Evolutionary conservation across 2,113 vertebrate genomes (phyloP).

Genomic region (Tachysurus fulvidraco): DNA sequence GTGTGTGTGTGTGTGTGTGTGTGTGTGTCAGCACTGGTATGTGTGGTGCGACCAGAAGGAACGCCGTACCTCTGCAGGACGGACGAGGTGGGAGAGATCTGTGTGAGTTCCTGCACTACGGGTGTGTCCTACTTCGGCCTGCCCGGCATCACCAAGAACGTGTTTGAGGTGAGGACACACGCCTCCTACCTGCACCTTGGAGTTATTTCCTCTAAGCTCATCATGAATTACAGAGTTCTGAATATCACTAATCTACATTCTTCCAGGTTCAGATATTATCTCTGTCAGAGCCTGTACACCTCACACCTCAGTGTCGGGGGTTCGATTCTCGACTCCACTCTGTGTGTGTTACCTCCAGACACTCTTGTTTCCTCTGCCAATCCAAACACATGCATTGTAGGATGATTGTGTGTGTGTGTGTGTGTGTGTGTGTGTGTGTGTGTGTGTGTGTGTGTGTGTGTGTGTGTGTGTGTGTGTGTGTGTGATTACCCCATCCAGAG

Average conservation of each 20-base stretch:
- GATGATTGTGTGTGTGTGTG: too few species aligned
- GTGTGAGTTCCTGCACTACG: slow-evolving; percentile 82
- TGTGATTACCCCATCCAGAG: too few species aligned
- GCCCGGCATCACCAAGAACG: slow-evolving; percentile 89
- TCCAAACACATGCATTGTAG: too few species aligned
- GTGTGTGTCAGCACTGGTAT: slow-evolving; percentile 76
- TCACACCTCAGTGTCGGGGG: too few species aligned
- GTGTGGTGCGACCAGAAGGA: slow-evolving; percentile 90
- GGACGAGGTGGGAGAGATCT: slow-evolving; percentile 93
- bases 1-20: slow-evolving; percentile 14
- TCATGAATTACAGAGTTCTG: not conserved
- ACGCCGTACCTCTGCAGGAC: slow-evolving; percentile 87
- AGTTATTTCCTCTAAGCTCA: not conserved
- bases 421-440: too few species aligned
- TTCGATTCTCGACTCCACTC: too few species aligned
- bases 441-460: too few species aligned
- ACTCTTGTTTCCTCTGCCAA: too few species aligned
- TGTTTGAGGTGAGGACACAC: slow-evolving; percentile 83
- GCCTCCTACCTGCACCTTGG: not conserved
- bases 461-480: too few species aligned
- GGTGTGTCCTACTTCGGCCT: slow-evolving; percentile 89
- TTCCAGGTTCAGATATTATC: not conserved
- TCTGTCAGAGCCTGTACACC: not conserved
- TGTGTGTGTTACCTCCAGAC: too few species aligned
- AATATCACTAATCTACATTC: not conserved